Percentiles rank a stretch among this genome's conserved stretches.
phyloP scores from a whole-genome alignment of 2,113 vertebrate genomes.

The Chinchilla lanigera region DNA sequence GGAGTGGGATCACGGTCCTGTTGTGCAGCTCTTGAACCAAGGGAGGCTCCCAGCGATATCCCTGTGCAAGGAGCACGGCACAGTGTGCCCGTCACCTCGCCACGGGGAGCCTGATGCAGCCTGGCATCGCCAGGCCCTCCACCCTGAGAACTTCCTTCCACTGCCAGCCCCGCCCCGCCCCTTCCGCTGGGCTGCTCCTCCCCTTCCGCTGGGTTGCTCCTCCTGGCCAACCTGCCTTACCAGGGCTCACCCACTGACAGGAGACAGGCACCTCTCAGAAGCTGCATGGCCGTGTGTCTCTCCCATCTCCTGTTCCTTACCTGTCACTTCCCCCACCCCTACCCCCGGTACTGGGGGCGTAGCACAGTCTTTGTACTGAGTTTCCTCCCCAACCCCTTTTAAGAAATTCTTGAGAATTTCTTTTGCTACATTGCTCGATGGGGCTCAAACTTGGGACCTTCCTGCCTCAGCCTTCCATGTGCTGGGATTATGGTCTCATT shows the following conservation, averaged over 20 bases:
- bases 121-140: fast-evolving
- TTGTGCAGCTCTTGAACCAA: neutral
- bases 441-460: neutral
- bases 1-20: neutral
- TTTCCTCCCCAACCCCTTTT: neutral
- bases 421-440: neutral
- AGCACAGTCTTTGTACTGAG: neutral
- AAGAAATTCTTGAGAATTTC: neutral
- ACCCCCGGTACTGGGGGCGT: no score
- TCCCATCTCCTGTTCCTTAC: neutral
- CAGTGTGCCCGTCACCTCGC: neutral
- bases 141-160: neutral
- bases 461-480: neutral
- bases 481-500: neutral
- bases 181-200: neutral
- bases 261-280: fast-evolving
- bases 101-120: neutral
- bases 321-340: neutral
- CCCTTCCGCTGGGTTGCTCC: neutral
- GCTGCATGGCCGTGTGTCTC: fast-evolving
- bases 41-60: fast-evolving
- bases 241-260: fast-evolving
- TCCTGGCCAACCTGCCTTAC: neutral
- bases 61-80: no score
- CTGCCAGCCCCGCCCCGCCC: no score